Evolutionary conservation across 2,113 vertebrate species (phyloP).

Genomic region (Garra rufa): DNA sequence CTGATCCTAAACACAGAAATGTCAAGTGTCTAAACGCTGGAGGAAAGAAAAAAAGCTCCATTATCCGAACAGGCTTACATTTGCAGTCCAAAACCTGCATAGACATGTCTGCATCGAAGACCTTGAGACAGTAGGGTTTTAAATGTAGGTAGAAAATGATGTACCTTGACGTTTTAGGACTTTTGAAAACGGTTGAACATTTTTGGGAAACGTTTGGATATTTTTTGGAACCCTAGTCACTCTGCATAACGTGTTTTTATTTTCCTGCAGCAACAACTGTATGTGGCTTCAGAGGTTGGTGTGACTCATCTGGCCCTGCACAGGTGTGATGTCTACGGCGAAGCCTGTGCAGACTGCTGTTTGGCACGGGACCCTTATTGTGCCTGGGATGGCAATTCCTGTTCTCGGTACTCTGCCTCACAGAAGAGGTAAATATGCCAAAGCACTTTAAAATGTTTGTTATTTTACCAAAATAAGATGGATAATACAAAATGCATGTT

Average conservation of each 20-base stretch:
- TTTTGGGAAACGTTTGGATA: neutral
- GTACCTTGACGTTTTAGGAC: neutral
- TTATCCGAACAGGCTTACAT: neutral
- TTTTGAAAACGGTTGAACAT: no score
- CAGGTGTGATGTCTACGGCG: constrained; percentile 91
- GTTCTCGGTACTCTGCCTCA: constrained; percentile 92
- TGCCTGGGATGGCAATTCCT: constrained; percentile 96
- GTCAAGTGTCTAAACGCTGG: neutral
- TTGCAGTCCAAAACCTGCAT: neutral
- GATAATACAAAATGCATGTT: no score
- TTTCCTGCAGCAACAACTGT: constrained; percentile 92
- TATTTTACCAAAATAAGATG: no score
- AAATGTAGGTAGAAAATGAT: neutral
- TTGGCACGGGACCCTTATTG: constrained; percentile 96
- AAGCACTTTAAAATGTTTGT: neutral
- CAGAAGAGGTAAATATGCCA: constrained; percentile 87
- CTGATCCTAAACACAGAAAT: constrained; percentile 58
- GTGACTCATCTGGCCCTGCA: constrained; percentile 95
- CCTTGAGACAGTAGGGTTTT: neutral
- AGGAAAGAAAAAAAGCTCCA: neutral
- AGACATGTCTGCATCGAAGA: neutral
- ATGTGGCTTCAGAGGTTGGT: constrained; percentile 86
- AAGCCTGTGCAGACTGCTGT: constrained; percentile 96
- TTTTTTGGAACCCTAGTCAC: no score
- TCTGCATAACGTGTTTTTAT: neutral